Evolutionary conservation across 1,140 invertebrate genomes (phyloP), one percentile per base, ranked within the genome.

Genomic region (Hycleus phaleratus): DNA sequence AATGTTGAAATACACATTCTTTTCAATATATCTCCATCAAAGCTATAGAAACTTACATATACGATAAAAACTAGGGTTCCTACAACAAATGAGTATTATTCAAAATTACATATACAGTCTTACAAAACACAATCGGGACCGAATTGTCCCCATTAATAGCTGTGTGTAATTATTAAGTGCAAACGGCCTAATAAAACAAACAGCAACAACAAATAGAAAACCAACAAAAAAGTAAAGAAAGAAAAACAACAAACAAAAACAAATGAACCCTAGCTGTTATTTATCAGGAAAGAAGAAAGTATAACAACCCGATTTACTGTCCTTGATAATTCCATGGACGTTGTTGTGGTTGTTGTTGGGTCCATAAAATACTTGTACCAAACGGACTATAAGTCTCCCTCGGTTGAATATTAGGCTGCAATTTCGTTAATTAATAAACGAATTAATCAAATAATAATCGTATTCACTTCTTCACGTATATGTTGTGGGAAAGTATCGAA

Each of bases 401-500:
- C 9, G 58, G 55, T 46, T 58, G 58, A 4, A 47, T 58, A 6
- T 25, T 40, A 25, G 49, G 18, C 45, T 62, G 49, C 6, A 57
- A 44, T 11, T 4, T 44, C 43, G 43, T 6, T 4, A 43, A 25
- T 49, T 49, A 26, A 7, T 56, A 38, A 4, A 24, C 6, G 0
- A 32, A 5, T 32, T 7, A 4, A 32, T 7, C 32, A 32, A 32
- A 3, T 32, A 32, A 44, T n/a, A 51, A 49, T 46, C 18, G 46
- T 49, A 43, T 38, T 39, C 8, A 67, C 63, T 42, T 68, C 66
- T 24, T 68, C 66, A 6, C 56, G 54, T 43, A 65, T 62, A 44
- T 58, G 51, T 18, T 69, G 69, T 11, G 66, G 61, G 5, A 63
- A 61, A 6, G 60, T 59, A 32, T 64, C 61, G 54, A 73, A 73